Percentiles rank a stretch among this genome's conserved stretches.
Evolutionary conservation across 2,888 invertebrate genomes (phyloP).

Genomic region (Melieria omissa): DNA sequence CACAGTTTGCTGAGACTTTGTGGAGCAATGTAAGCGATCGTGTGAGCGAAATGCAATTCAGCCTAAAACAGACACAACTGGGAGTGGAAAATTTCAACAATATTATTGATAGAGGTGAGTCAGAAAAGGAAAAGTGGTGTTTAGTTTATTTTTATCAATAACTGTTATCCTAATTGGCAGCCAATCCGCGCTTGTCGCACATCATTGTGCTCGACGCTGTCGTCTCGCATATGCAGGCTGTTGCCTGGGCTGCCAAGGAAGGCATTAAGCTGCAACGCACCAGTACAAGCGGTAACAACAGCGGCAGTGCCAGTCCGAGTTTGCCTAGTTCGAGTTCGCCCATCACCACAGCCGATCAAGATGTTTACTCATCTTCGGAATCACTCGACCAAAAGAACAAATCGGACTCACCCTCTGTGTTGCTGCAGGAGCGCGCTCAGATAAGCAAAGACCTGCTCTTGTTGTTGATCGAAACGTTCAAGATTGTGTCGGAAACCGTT

Average conservation of each 20-base stretch:
- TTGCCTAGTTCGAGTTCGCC: conserved; percentile 42
- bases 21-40: conserved; percentile 65
- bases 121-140: background rate
- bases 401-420: conserved; percentile 41
- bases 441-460: conserved; percentile 58
- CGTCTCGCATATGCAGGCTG: conserved; percentile 64
- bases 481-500: conserved; percentile 59
- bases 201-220: conserved; percentile 63
- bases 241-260: conserved; percentile 63
- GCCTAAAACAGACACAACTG: conserved; percentile 60
- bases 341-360: conserved; percentile 47
- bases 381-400: conserved; percentile 55
- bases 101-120: conserved; percentile 59
- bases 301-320: conserved; percentile 40
- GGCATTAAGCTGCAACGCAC: conserved; percentile 53
- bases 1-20: conserved; percentile 72
- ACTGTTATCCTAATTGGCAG: conserved; percentile 38
- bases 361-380: conserved; percentile 54
- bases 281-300: conserved; percentile 48
- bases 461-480: conserved; percentile 59
- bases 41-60: conserved; percentile 62
- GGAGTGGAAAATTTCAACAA: conserved; percentile 64
- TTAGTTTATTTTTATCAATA: background rate
- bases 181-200: conserved; percentile 63
- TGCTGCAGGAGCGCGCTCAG: conserved; percentile 52